These are phyloP conservation scores for Heliocidaris tuberculata DNA, from an alignment of 35 echinoderm and acorn worm species.

Conservation along the genomic window DNA sequence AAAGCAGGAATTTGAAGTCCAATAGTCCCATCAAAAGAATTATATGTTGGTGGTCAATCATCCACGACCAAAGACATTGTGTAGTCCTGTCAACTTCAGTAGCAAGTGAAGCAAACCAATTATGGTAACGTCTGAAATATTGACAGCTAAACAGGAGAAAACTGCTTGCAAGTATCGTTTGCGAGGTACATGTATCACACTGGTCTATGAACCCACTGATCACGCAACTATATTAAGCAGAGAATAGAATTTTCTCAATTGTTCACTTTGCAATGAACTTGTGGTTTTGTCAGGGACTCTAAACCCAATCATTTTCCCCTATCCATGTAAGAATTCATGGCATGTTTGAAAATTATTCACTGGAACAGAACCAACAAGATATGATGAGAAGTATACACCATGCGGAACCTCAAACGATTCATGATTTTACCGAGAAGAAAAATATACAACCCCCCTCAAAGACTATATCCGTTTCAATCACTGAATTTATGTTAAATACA, in stretches of 20 bases:
- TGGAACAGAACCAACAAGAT: constrained; percentile 31
- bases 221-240: neutral
- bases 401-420: neutral
- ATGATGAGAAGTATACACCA: neutral
- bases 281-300: neutral
- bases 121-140: neutral
- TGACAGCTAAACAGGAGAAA: neutral
- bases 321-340: constrained; percentile 26
- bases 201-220: neutral
- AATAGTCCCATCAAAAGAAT: neutral
- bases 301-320: neutral
- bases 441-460: neutral
- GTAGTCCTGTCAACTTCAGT: neutral
- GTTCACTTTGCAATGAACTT: neutral
- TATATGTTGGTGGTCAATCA: neutral
- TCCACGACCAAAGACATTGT: neutral
- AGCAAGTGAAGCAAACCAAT: neutral
- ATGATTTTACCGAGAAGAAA: neutral
- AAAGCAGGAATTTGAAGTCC: neutral
- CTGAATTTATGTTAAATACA: neutral
- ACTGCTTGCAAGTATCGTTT: neutral
- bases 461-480: neutral
- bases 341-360: constrained; percentile 27
- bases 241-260: neutral
- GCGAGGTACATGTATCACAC: neutral